phyloP scores from a whole-genome alignment of 2,113 vertebrate genomes.

The Osmerus mordax region DNA sequence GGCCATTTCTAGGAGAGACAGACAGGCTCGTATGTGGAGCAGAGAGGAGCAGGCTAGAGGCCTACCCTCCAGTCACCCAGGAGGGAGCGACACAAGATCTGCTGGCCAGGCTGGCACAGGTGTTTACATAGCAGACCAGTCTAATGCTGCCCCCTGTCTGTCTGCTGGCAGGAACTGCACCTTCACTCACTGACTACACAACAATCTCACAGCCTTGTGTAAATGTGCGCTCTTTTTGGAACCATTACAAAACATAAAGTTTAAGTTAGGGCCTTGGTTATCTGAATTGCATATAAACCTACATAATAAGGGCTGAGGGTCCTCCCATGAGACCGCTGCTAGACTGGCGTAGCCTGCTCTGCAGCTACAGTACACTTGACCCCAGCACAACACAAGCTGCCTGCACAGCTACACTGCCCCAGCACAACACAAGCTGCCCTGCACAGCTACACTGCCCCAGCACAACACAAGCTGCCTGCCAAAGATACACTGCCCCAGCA shows the following conservation, averaged over 20 bases:
- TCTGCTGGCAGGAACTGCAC: conserved; percentile 10
- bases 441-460: conserved; percentile 17
- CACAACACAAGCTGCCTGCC: too few relatives aligned
- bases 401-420: background rate
- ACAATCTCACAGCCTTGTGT: background rate
- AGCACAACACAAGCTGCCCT: too few relatives aligned
- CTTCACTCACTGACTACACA: background rate
- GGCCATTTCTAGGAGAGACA: background rate
- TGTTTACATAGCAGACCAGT: conserved; percentile 41
- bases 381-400: background rate
- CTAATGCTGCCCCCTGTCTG: conserved; percentile 74
- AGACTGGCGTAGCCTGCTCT: background rate
- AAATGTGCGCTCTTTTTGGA: too few relatives aligned
- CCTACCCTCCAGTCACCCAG: conserved; percentile 4
- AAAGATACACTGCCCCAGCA: background rate
- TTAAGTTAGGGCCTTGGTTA: too few relatives aligned
- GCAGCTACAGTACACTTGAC: background rate
- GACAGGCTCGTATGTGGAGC: background rate
- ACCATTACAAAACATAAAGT: background rate
- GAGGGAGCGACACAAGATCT: background rate
- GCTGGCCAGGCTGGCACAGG: background rate
- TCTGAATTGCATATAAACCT: too few relatives aligned
- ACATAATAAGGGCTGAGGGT: too few relatives aligned
- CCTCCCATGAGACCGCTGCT: background rate
- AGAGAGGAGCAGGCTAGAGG: background rate